These are phyloP conservation scores for Lipophrys pholis DNA, from an alignment of 2,113 vertebrate species.

Conservation along the genomic window DNA sequence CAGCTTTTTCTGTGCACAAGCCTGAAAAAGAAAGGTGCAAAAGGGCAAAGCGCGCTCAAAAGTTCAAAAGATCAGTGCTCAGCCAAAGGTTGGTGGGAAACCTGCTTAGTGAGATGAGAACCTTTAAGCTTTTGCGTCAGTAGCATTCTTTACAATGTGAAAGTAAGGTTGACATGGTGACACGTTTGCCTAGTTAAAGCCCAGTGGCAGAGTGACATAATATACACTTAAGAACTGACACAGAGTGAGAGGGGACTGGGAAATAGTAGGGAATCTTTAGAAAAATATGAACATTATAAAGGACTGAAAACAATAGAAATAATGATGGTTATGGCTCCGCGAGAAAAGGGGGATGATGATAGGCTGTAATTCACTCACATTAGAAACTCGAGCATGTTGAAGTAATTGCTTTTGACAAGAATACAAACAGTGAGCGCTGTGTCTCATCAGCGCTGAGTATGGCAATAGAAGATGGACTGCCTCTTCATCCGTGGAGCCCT, in stretches of 20 bases:
- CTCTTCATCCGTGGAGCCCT: constrained; percentile 11
- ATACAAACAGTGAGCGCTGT: constrained; percentile 36
- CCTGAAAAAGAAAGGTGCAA: neutral
- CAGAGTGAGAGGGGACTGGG: constrained; percentile 45
- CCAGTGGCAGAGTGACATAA: constrained; percentile 50
- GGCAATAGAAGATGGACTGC: constrained; percentile 3
- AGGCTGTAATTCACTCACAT: constrained; percentile 41
- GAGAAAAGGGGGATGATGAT: constrained; percentile 20
- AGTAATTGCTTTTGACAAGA: constrained; percentile 48
- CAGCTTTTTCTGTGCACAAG: neutral
- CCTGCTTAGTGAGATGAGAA: too few relatives aligned
- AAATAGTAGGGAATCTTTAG: constrained; percentile 47
- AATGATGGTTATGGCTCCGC: constrained; percentile 30
- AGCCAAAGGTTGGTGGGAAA: too few relatives aligned
- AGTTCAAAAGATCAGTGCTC: neutral
- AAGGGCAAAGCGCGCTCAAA: neutral
- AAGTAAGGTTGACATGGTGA: constrained; percentile 20
- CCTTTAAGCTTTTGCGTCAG: too few relatives aligned
- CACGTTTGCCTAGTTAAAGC: constrained; percentile 45
- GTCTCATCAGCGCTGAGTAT: constrained; percentile 38
- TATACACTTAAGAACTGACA: constrained; percentile 40
- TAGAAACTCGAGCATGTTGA: constrained; percentile 44
- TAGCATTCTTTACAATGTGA: neutral
- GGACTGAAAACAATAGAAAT: constrained; percentile 54
- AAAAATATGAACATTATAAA: constrained; percentile 38